Base-by-base conservation (phyloP, 2,888 invertebrate species). In the Heteromurus nitidus region DNA sequence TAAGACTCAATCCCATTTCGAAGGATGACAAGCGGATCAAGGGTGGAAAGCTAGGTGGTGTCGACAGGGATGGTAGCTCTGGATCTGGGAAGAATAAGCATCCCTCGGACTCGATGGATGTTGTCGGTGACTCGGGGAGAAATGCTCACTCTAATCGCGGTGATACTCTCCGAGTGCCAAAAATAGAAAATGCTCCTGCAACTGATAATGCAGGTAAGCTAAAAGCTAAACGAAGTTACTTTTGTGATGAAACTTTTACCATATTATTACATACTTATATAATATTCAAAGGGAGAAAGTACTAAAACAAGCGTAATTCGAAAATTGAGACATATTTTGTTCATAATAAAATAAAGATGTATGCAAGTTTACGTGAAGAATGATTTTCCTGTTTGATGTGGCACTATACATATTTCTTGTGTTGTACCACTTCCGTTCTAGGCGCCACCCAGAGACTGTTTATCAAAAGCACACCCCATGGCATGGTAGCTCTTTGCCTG, bases 11-110 rank as follows among this genome's bases (percentile, higher is more conserved):
- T 64, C 86, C 85, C 18, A 85, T 85, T 75, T 72, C 84, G 22
- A 85, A 86, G 76, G 83, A 86, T 58, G 85, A 85, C 60, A 85
- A 85, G 82, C 74, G 84, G 69, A 82, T 72, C 67, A 83, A 80
- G 44, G 75, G 72, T 44, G 65, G 73, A 22, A 82, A 81, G 28
- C 60, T 79, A 2, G 80, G 70, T 31, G 67, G 36, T 75, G 74
- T 75, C 42, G 70, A 80, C 72, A 73, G 80, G 67, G 73, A 68
- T 62, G 68, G 64, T 24, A 24, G 60, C 24, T 22, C 28, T 80
- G 74, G 50, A 31, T 36, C 64, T 55, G 79, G 79, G 42, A 79
- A 70, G 58, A 72, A 50, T 20, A 70, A 80, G 30, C 80, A 80
- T 68, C 69, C 81, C 60, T 65, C 65, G 50, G 77, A 82, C 30